A percentile compares a stretch with the other conserved stretches of the same genome.
phyloP scores from a whole-genome alignment of 2,888 invertebrate genomes.

The Drosophila kanekoi region DNA sequence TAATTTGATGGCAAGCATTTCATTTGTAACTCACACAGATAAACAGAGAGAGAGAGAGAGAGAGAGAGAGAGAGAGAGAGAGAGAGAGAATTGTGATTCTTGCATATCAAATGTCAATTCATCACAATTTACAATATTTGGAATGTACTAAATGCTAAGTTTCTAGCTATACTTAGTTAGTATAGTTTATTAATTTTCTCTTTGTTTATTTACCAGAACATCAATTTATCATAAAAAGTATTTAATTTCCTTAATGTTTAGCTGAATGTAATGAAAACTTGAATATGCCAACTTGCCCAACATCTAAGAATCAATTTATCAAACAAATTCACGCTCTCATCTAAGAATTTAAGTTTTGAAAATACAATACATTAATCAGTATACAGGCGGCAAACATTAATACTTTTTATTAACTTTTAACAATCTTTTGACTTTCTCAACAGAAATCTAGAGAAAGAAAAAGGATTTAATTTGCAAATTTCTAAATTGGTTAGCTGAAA shows the following conservation, averaged over 20 bases:
- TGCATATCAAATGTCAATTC: background rate
- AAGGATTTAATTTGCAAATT: background rate
- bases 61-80: too few species aligned
- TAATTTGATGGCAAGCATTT: constrained; percentile 28
- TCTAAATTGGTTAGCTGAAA: constrained; percentile 5
- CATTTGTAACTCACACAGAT: too few species aligned
- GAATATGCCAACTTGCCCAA: background rate
- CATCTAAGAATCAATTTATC: background rate
- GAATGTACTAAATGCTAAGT: too few species aligned
- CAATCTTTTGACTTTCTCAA: background rate
- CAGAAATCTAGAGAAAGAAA: background rate
- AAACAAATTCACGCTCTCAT: background rate
- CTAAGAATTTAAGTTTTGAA: background rate
- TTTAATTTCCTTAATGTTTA: background rate
- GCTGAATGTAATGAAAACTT: too few species aligned
- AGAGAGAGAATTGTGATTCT: too few species aligned
- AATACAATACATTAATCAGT: too few species aligned
- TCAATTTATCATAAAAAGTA: background rate
- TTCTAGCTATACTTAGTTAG: too few species aligned
- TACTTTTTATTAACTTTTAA: background rate
- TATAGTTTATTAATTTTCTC: too few species aligned
- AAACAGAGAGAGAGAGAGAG: too few species aligned
- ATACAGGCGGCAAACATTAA: background rate
- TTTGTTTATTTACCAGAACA: too few species aligned
- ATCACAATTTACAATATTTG: background rate